These are phyloP conservation scores for Caprella mutica DNA, from an alignment of 2,888 invertebrate genomes.

Conservation along the genomic window DNA sequence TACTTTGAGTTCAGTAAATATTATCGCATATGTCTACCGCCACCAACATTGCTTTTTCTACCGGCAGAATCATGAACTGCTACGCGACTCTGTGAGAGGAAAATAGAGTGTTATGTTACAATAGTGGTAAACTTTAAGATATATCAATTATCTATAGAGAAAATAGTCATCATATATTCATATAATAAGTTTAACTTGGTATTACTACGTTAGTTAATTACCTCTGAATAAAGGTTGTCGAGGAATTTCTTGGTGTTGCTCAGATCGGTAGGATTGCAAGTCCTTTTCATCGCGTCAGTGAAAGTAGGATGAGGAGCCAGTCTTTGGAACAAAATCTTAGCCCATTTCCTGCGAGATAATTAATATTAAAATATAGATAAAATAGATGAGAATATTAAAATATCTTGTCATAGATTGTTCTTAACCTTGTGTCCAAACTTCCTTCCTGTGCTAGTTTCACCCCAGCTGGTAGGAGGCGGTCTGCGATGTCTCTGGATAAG, in stretches of 20 bases:
- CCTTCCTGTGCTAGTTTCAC: conserved; percentile 77
- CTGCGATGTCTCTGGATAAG: conserved; percentile 48
- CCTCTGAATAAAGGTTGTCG: conserved; percentile 36
- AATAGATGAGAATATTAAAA: neutral
- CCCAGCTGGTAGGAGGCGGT: conserved; percentile 64
- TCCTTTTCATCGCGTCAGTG: conserved; percentile 61
- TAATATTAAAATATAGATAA: neutral
- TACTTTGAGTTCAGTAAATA: too few species aligned
- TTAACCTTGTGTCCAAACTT: conserved; percentile 66
- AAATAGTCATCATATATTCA: too few species aligned
- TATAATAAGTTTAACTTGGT: too few species aligned
- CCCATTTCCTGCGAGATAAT: conserved; percentile 49
- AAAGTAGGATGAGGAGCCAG: conserved; percentile 64
- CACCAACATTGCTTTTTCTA: too few species aligned
- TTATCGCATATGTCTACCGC: too few species aligned
- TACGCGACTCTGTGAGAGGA: too few species aligned
- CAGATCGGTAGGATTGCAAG: conserved; percentile 64
- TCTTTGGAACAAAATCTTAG: conserved; percentile 61
- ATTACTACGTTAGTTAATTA: conserved; percentile 7
- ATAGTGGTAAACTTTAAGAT: too few species aligned
- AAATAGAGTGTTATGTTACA: too few species aligned
- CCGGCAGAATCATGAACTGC: too few species aligned
- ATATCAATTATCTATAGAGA: too few species aligned
- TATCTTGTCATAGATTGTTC: neutral
- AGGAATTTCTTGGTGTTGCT: conserved; percentile 74